phyloP scores from a whole-genome alignment of 2,888 invertebrate species.

The Chloroclystis v-ata region DNA sequence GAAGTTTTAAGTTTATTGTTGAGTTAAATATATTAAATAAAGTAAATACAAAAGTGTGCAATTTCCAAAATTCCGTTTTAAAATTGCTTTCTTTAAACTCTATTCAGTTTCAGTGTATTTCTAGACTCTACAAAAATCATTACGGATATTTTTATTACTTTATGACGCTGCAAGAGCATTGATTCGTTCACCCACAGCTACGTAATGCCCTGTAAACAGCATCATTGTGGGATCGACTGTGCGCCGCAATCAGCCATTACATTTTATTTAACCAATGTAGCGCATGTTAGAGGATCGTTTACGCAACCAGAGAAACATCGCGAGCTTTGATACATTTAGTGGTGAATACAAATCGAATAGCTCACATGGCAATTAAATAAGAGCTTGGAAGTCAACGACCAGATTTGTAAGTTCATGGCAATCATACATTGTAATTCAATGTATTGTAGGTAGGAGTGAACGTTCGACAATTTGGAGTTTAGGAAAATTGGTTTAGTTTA shows the following conservation, averaged over 20 bases:
- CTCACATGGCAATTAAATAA: constrained; percentile 11
- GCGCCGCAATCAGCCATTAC: constrained; percentile 40
- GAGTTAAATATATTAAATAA: too few relatives aligned
- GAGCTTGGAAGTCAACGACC: neutral
- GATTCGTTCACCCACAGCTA: constrained; percentile 29
- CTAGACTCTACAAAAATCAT: too few relatives aligned
- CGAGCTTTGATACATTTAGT: constrained; percentile 31
- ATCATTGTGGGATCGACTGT: constrained; percentile 18
- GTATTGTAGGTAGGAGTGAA: too few relatives aligned
- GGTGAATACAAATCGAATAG: constrained; percentile 24
- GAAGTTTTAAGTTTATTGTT: too few relatives aligned
- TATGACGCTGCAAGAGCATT: constrained; percentile 27
- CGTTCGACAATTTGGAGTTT: too few relatives aligned
- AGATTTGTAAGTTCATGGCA: constrained; percentile 13
- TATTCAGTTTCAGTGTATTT: too few relatives aligned
- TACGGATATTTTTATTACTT: constrained; percentile 6
- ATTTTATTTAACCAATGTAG: constrained; percentile 37
- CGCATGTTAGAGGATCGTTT: constrained; percentile 32
- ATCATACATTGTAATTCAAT: too few relatives aligned
- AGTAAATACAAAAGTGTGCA: too few relatives aligned
- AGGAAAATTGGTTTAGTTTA: too few relatives aligned
- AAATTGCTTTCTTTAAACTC: too few relatives aligned
- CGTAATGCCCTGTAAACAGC: constrained; percentile 38
- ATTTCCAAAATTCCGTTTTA: too few relatives aligned
- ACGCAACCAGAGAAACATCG: constrained; percentile 33